Base-by-base conservation (phyloP, 2,113 vertebrate genomes). In the Entosphenus tridentatus region DNA sequence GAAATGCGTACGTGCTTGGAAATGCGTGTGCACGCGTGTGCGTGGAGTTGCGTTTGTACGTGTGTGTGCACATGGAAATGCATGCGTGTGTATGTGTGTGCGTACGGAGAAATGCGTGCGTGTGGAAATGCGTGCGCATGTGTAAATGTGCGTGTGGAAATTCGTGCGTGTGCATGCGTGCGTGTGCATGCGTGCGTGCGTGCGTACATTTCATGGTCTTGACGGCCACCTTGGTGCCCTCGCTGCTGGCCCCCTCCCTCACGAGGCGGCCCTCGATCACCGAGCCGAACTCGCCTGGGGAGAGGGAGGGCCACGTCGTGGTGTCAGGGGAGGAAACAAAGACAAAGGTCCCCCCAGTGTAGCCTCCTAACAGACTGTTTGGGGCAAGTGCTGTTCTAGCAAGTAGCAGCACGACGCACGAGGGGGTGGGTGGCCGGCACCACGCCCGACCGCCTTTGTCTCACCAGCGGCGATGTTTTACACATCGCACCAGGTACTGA, bases 181-280 rank as follows among this genome's bases (percentile, higher is more conserved):
- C 16, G 16, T 62, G 16, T 62, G 16, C 16, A 3, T 62, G 16
- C 16, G 1, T 62, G 16, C 2, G 3, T 62, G 16, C 16, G 16
- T 62, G 16, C 87, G 89, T 74, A 95, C 95, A 10, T 77, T 98
- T 98, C 95, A 98, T 98, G n/a, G 92, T 98, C 81, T 98, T 98
- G 76, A 98, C 95, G 1, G 95, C 95, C 70, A 98, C 95, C 77
- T 93, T 97, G 62, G 21, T 11, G 8, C 21, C 62, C 75, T 84
- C 83, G 1, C 75, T 77, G 2, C 75, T 74, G 56, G 83, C 86
- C 9, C 89, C 80, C 1, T 78, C 77, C 75, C 80, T 78, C 72
- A 68, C 81, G 69, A 97, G 81, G 59, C 70, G 78, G 16, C 95
- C 95, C 74, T 96, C 95, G 78, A 98, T 78, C 73, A 98, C 95